phyloP scores from a whole-genome alignment of 92 coral and sea anemone species.

The Phenganax subtilis region DNA sequence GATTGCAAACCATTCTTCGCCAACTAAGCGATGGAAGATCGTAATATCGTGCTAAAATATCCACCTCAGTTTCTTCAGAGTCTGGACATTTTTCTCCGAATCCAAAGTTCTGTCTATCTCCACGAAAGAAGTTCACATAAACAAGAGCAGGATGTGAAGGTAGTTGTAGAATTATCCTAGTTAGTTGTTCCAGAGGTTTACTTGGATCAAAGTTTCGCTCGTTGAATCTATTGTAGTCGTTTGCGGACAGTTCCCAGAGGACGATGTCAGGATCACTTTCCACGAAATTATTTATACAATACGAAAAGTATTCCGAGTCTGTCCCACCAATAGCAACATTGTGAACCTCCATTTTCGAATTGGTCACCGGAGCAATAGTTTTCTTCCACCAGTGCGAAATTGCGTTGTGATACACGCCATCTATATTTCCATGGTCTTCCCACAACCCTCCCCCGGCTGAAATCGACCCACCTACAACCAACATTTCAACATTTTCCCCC shows the following conservation, averaged over 20 bases:
- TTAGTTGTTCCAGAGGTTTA: constrained; percentile 79
- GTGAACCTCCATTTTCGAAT: constrained; percentile 59
- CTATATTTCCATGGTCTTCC: constrained; percentile 80
- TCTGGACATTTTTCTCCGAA: constrained; percentile 78
- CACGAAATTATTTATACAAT: constrained; percentile 82
- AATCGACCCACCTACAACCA: constrained; percentile 92
- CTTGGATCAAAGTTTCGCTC: constrained; percentile 79
- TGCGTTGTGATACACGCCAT: constrained; percentile 83
- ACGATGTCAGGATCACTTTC: constrained; percentile 71
- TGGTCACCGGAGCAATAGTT: constrained; percentile 64
- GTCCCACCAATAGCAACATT: constrained; percentile 91
- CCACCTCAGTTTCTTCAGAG: constrained; percentile 91
- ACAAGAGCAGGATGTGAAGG: constrained; percentile 89
- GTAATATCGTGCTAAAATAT: constrained; percentile 72
- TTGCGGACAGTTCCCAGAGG: constrained; percentile 95
- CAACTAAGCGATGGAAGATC: constrained; percentile 84
- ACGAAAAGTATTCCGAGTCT: constrained; percentile 94
- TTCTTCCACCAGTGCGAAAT: constrained; percentile 84
- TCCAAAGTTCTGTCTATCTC: constrained; percentile 72
- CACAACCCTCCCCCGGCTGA: constrained; percentile 98
- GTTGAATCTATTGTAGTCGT: constrained; percentile 74
- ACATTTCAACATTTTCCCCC: constrained; percentile 58
- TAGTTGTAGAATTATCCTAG: constrained; percentile 71
- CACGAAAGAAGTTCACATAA: constrained; percentile 82
- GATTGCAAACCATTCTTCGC: constrained; percentile 83